Base-by-base conservation (phyloP, 2,888 invertebrate species). In the Dendrolimus houi region DNA sequence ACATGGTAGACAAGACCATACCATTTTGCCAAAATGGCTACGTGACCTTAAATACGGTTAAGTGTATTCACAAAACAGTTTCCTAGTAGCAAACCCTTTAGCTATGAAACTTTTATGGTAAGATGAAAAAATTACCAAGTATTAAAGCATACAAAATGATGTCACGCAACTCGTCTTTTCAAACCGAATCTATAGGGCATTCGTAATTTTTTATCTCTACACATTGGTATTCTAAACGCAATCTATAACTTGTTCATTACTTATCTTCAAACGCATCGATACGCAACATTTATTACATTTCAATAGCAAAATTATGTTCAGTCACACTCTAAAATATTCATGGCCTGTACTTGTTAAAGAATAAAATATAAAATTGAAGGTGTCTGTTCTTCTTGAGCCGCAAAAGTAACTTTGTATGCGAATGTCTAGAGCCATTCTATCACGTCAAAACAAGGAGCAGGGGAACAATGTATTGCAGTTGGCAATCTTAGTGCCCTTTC, bases 401-500 rank as follows among this genome's bases (percentile, higher is more conserved):
- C 61, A 74, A 59, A 62, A 56, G 40, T 69, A 73, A 67, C 54
- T 53, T 82, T 74, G 85, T 75, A 65, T 68, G 69, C 64, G 69
- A 75, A 82, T 81, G 80, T 83, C 81, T 85, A 80, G 83, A 77
- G 82, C 78, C 76, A 75, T 83, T 83, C 83, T 85, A 83, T 86
- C 87, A 83, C 82, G 87, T 87, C 89, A 88, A 89, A 88, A 90
- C 89, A 89, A 88, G 86, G 81, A 83, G 78, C 72, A 75, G 81
- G 82, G 82, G 82, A 75, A 81, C 81, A 84, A 85, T 84, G 85
- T 85, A 88, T 85, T 85, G 85, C 85, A 87, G 79, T 83, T 83
- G 86, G 88, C 85, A 87, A 88, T 87, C 88, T 88, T 87, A 87
- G 87, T 87, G 88, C 87, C 88, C 87, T 86, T 86, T 89, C 84